phyloP scores from a whole-genome alignment of 2,888 invertebrate species.

The Tenthredo livida region DNA sequence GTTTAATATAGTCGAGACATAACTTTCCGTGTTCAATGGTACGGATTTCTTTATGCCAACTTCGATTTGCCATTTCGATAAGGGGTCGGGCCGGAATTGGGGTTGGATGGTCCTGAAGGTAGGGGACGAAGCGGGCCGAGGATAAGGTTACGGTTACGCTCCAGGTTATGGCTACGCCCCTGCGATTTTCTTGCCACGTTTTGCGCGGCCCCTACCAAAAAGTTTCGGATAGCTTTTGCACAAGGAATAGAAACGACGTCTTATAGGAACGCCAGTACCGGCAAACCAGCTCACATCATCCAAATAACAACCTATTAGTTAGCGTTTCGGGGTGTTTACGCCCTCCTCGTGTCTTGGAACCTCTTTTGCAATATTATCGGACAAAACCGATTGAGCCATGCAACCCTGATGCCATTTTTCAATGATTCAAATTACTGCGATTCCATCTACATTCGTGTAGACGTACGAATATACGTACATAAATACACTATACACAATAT shows the following conservation, averaged over 20 bases:
- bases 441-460: background rate
- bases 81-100: conserved; percentile 43
- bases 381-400: background rate
- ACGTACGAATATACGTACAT: background rate
- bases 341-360: conserved; percentile 16
- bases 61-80: conserved; percentile 50
- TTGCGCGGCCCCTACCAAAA: conserved; percentile 23
- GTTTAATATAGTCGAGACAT: conserved; percentile 45
- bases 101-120: conserved; percentile 35
- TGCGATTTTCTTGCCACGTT: conserved; percentile 37
- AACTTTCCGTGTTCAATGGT: conserved; percentile 50
- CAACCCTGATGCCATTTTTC: background rate
- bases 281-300: conserved; percentile 15
- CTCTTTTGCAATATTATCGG: conserved; percentile 24
- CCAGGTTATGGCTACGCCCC: conserved; percentile 43
- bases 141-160: conserved; percentile 49
- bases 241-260: conserved; percentile 42
- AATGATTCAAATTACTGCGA: conserved; percentile 10
- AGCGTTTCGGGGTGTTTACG: conserved; percentile 37
- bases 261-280: conserved; percentile 10
- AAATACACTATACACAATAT: background rate
- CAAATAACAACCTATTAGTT: conserved; percentile 45
- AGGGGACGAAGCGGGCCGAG: background rate
- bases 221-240: conserved; percentile 42
- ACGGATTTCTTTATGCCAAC: conserved; percentile 50